Conservation (phyloP, 2,888 invertebrate species). For the Molanna angustata region DNA sequence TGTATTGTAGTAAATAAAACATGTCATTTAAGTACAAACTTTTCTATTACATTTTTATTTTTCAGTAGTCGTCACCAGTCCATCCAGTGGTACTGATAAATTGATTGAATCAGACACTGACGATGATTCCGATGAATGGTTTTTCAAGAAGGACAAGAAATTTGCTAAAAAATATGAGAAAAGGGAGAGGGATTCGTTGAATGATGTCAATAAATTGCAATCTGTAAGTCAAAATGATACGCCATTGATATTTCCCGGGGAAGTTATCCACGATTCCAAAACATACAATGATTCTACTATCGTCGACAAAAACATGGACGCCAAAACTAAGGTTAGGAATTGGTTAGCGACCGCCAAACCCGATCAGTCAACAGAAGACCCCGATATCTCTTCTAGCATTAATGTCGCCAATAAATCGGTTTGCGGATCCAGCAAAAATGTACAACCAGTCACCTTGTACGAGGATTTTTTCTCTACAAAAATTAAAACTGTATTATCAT, state of each 20-base stretch:
- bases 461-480: slow-evolving; percentile 4
- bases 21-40: too few relatives aligned
- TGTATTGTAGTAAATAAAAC: too few relatives aligned
- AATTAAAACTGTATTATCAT: too few relatives aligned
- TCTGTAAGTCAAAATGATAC: slow-evolving; percentile 20
- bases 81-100: slow-evolving; percentile 5
- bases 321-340: slow-evolving; percentile 19
- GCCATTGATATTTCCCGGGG: slow-evolving; percentile 13
- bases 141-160: slow-evolving; percentile 21
- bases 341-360: too few relatives aligned
- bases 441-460: background rate
- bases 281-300: background rate
- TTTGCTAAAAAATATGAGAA: slow-evolving; percentile 22
- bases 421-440: background rate
- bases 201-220: background rate
- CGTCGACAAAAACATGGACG: slow-evolving; percentile 3
- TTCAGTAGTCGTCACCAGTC: slow-evolving; percentile 9
- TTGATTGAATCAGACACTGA: slow-evolving; percentile 4
- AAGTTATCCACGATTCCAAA: slow-evolving; percentile 3
- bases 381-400: slow-evolving; percentile 8
- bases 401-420: background rate
- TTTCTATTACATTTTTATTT: background rate
- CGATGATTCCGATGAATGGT: slow-evolving; percentile 19
- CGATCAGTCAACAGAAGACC: too few relatives aligned
- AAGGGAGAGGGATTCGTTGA: slow-evolving; percentile 8